Base-by-base conservation (phyloP, 1,140 invertebrate species). In the Zaprionus nigranus region DNA sequence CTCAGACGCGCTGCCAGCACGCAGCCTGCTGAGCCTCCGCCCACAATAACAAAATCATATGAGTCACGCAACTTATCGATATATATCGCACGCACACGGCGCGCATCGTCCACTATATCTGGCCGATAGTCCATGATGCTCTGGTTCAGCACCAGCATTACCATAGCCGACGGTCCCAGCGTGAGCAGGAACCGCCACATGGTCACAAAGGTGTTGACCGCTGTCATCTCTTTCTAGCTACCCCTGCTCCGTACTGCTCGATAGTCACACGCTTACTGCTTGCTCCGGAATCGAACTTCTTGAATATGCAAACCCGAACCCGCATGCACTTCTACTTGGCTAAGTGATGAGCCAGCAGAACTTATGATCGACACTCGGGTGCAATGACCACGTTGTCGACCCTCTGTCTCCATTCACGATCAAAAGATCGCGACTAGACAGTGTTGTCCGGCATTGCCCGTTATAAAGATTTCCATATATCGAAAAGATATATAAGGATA, bases 21-120 rank as follows among this genome's bases (percentile, higher is more conserved):
- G 22, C 96, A 94, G 11, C 97, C 97, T 0, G 97, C 96, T 1
- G 97, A 96, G 6, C 97, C 98, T 6, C 94, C 97, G 0, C 98
- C 98, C 34, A 98, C 94, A 36, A 97, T 93, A 2, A 97, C 94
- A 63, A 97, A 97, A 87, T 97, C 96, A 64, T 97, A 97, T 22
- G 92, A 93, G 2, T 93, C 82, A 1, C 93, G 87, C 9, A 96
- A 81, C 11, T 94, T 70, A 4, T 93, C 79, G 1, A 94, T 80
- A 0, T 82, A 67, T 11, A 93, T 92, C 46, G 95, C 94, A 38
- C 92, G 91, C 0, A 96, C 93, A 7, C 95, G 93, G 75, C 95
- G 84, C 22, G 94, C 92, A 0, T 84, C 87, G 58, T 96, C 96
- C 36, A 96, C 93, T 54, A 97, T 96, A 69, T 97, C 96, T 0